Evolutionary conservation across 2,888 invertebrate species (phyloP), one percentile per base, ranked within the genome.

Genomic region (Andrena flavipes): DNA sequence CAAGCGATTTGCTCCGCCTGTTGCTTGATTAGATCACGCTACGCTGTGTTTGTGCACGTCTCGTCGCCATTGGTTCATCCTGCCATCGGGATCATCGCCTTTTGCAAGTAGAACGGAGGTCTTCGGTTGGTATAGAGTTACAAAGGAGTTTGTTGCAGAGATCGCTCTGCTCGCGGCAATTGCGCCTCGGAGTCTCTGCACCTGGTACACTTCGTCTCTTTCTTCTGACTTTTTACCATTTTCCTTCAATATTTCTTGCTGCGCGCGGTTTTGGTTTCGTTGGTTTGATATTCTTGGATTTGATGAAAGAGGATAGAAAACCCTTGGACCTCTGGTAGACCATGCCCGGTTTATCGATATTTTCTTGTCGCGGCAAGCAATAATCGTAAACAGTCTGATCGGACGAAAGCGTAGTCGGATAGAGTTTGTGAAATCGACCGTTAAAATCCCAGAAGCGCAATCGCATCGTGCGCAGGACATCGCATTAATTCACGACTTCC

Each of bases 401-500:
- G 13, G 23, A 49, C 7, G 13, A 8, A 13, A 29, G 8, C n/a
- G 0, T 20, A 10, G 8, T 8, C 1, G 8, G 1, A 35, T n/a
- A 49, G 8, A 23, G 20, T 54, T 13, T 16, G 13, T 30, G 10
- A 8, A 77, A 77, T 68, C 60, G 67, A 71, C 8, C 42, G 70
- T 78, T 73, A 65, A 86, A 81, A 80, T 84, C 75, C 59, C 54
- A 67, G 60, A 82, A 77, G 76, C 62, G 69, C 75, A 92, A 91
- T 91, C 92, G 81, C 84, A 84, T 91, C 92, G 92, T 89, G 91
- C 87, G 88, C 83, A 77, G 85, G 84, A 85, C 84, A 84, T 89
- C 88, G 88, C 59, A 68, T 80, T 87, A 91, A 90, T 90, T 90
- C 93, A 92, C 91, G 91, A 91, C 92, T 93, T 93, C 93, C 93